Conservation (phyloP, 2,113 vertebrate genomes). For the Vidua macroura region DNA sequence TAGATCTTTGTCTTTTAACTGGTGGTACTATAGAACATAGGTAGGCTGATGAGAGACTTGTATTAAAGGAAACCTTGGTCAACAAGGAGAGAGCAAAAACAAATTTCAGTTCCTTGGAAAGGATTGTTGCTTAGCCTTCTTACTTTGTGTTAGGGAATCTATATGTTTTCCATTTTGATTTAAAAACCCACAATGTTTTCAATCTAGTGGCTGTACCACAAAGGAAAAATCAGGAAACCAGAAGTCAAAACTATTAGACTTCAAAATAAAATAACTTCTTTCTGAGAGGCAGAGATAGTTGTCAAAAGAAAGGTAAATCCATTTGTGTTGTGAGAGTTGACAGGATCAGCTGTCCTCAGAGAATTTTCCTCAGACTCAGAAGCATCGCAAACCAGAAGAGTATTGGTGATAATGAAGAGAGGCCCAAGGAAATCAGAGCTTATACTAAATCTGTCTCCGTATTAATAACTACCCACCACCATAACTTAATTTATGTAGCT, state of each 20-base stretch:
- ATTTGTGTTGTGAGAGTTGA: neutral
- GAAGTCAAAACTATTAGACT: constrained; percentile 17
- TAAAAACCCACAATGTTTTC: constrained; percentile 30
- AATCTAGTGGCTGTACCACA: constrained; percentile 5
- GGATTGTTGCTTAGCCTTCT: neutral
- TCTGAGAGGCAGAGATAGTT: neutral
- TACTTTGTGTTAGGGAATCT: neutral
- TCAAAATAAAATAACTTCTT: constrained; percentile 25
- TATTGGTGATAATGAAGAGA: neutral
- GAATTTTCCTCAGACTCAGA: neutral
- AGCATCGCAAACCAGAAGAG: neutral
- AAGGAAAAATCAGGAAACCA: constrained; percentile 30
- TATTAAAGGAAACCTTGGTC: neutral
- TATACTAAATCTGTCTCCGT: neutral
- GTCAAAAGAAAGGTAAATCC: constrained; percentile 19
- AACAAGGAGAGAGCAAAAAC: neutral
- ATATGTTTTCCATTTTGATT: constrained; percentile 13
- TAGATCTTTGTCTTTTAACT: neutral
- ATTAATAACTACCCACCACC: neutral
- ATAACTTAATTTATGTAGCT: neutral
- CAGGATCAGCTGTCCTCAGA: neutral
- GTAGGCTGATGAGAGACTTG: neutral
- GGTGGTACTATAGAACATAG: neutral
- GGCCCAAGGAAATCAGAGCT: neutral
- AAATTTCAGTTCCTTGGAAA: neutral